Base-by-base conservation (phyloP, 2,113 vertebrate species). In the Plestiodon gilberti region DNA sequence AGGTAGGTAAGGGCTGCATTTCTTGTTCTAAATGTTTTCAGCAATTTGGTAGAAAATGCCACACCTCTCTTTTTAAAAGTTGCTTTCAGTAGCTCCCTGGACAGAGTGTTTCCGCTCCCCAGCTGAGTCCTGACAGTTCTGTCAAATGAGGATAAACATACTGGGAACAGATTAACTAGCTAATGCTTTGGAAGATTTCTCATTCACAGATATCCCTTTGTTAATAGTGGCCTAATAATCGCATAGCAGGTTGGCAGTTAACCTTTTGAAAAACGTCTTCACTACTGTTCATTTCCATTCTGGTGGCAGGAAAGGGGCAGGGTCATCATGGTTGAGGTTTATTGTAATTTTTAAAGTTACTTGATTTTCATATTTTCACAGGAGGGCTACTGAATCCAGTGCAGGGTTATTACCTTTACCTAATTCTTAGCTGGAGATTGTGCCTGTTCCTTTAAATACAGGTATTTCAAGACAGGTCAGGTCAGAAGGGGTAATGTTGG, bases 131-230 rank as follows among this genome's bases (percentile, higher is more conserved):
- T 64, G 20, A 55, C 48, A 64, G 61, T 18, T 30, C 28, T 52
- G 22, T 38, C 77, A 59, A 65, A 52, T 35, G 48, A 65, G 23
- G 57, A 30, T 75, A 87, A 87, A 30, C 30, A 75, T 81, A 18
- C 25, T 75, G 30, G 70, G 55, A 87, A 81, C 17, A 65, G 43
- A 75, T 87, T 76, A 87, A 74, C 35, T 70, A 23, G 33, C 38
- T 71, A 20, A 38, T 71, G 35, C 30, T 80, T 71, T 79, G n/a
- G 30, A 86, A 59, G 28, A 25, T 4, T n/a, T 61, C 52, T 61
- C 70, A 59, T 71, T 71, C 59, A 61, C 35, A 86, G 76, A 43
- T 57, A 70, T 28, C 30, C 25, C 35, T 71, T 70, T 85, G 76
- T 78, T 61, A 78, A 52, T 35, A 40, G 40, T 14, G 55, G 18